Evolutionary conservation across 2,797 vertebrate species (phyloP).

Genomic region (Poeciliopsis infans): DNA sequence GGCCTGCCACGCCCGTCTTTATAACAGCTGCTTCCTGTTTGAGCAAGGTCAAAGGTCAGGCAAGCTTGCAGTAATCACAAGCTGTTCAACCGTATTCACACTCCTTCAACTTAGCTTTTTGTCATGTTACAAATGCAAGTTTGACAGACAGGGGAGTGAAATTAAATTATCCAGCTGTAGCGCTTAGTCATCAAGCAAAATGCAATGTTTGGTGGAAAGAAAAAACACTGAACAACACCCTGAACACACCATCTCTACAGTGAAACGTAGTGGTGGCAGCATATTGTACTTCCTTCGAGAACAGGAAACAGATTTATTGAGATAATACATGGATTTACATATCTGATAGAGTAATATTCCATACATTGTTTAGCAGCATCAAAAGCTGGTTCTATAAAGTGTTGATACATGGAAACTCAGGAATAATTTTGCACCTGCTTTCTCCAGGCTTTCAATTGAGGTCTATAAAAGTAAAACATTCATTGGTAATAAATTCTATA

Average conservation of each 20-base stretch:
- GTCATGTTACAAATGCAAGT: background rate
- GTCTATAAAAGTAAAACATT: background rate
- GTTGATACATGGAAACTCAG: background rate
- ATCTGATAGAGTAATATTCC: background rate
- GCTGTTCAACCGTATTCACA: background rate
- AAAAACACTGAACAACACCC: no score
- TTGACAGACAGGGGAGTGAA: background rate
- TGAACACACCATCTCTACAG: no score
- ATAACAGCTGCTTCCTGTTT: constrained; percentile 94
- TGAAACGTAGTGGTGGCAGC: background rate
- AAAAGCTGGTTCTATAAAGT: background rate
- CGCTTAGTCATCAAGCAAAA: background rate
- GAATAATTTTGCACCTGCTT: background rate
- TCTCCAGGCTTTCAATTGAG: background rate
- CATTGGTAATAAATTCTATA: background rate
- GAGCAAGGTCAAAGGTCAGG: constrained; percentile 68
- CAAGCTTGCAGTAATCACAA: constrained; percentile 14
- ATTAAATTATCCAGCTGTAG: background rate
- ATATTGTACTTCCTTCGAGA: background rate
- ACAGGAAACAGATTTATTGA: constrained; percentile 50
- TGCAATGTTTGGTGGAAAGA: background rate
- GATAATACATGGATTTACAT: background rate
- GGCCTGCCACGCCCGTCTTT: constrained; percentile 96
- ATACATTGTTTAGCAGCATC: background rate
- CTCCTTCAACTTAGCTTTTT: background rate